Conservation (phyloP, 2,888 invertebrate species). For the Melipona bicolor region DNA sequence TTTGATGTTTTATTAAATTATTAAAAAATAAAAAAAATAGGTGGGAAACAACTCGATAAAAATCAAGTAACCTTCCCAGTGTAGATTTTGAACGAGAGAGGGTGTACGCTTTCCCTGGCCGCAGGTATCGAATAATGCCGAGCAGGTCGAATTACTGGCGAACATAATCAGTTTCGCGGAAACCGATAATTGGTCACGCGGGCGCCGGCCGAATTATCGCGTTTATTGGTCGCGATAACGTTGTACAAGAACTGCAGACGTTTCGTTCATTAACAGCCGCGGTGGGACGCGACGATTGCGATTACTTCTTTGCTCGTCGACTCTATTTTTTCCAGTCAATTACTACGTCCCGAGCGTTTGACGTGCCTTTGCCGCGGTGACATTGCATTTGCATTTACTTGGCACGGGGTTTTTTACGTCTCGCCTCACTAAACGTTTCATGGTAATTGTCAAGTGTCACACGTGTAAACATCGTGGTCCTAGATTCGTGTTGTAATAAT, state of each 20-base stretch:
- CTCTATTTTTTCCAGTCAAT: constrained; percentile 11
- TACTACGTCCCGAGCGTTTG: not conserved
- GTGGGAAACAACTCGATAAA: not conserved
- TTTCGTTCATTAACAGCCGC: constrained; percentile 41
- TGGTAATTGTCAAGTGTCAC: not conserved
- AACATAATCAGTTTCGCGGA: constrained; percentile 51
- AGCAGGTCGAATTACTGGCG: constrained; percentile 50
- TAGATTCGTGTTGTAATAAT: too few species aligned
- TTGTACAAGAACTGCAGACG: constrained; percentile 38
- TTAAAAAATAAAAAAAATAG: too few species aligned
- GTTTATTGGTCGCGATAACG: constrained; percentile 29
- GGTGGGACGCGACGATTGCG: constrained; percentile 29
- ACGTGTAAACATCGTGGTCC: too few species aligned
- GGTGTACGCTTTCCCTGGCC: not conserved
- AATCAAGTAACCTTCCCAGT: not conserved
- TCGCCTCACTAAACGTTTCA: not conserved
- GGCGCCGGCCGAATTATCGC: constrained; percentile 53
- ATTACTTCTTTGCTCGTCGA: constrained; percentile 36
- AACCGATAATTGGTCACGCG: constrained; percentile 58
- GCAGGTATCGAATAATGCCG: constrained; percentile 41
- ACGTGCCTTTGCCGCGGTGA: too few species aligned
- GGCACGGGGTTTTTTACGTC: not conserved
- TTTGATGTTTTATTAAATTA: too few species aligned
- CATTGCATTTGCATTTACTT: not conserved
- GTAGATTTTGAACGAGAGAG: not conserved